phyloP scores from a whole-genome alignment of 2,888 invertebrate genomes.

The Meliscaeva auricollis region DNA sequence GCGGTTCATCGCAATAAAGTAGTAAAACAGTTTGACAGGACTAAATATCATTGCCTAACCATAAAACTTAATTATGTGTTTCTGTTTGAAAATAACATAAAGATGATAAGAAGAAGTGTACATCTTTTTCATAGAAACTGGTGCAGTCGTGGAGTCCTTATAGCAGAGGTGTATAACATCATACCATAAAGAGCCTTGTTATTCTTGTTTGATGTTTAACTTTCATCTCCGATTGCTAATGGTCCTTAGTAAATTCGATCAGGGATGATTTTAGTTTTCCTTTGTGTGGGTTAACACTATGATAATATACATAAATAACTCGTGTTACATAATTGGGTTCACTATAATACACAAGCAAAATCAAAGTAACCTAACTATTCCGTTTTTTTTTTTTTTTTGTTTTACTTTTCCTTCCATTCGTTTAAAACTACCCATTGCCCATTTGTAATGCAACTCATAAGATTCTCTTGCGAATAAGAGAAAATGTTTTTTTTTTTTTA shows the following conservation, averaged over 20 bases:
- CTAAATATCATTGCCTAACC: not conserved
- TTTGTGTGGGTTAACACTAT: slow-evolving; percentile 12
- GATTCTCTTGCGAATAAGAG: slow-evolving; percentile 7
- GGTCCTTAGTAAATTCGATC: slow-evolving; percentile 60
- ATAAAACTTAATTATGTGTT: slow-evolving; percentile 43
- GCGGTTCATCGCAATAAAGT: not conserved
- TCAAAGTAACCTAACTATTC: not conserved
- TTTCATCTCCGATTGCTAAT: slow-evolving; percentile 67
- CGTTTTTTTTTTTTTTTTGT: not conserved
- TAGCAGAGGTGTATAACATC: not conserved
- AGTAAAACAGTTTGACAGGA: slow-evolving; percentile 54
- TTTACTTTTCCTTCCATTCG: not conserved
- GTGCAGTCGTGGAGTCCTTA: not conserved
- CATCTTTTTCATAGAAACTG: slow-evolving; percentile 19
- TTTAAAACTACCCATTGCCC: not conserved
- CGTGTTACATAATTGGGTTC: slow-evolving; percentile 2
- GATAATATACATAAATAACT: slow-evolving; percentile 12
- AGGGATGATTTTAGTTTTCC: slow-evolving; percentile 42
- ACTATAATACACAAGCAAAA: not conserved
- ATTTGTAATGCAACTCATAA: slow-evolving; percentile 8
- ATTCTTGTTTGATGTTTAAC: slow-evolving; percentile 33
- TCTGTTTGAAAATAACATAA: slow-evolving; percentile 9
- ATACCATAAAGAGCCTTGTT: not conserved
- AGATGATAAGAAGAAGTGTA: slow-evolving; percentile 20
- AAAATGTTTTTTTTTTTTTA: slow-evolving; percentile 1